Evolutionary conservation across 2,113 vertebrate species (phyloP).

Genomic region (Montifringilla adamsi): DNA sequence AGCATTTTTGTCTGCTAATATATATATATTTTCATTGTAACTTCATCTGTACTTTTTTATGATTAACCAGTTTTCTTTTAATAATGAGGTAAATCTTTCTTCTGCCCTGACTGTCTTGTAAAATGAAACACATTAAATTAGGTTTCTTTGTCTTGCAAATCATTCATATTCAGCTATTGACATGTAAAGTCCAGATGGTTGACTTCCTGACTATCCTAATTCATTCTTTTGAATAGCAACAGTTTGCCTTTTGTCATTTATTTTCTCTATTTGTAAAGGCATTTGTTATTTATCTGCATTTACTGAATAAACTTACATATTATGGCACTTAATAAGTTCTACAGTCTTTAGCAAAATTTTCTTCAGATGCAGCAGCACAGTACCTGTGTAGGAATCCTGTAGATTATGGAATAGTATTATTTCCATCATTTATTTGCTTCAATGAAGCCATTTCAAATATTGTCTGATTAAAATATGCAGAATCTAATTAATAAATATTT

Average conservation of each 20-base stretch:
- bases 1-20: neutral
- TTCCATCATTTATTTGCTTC: conserved; percentile 19
- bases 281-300: conserved; percentile 55
- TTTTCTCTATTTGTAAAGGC: conserved; percentile 20
- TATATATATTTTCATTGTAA: neutral
- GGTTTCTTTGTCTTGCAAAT: neutral
- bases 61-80: neutral
- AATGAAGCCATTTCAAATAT: neutral
- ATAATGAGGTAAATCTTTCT: neutral
- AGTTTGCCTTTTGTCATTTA: conserved; percentile 4
- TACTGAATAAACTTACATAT: neutral
- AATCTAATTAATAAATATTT: neutral
- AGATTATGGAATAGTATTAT: neutral
- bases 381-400: neutral
- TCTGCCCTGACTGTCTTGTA: neutral
- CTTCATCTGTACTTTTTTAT: neutral
- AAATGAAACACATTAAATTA: neutral
- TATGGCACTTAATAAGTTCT: conserved; percentile 1
- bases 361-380: neutral
- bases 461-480: neutral
- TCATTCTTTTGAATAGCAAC: neutral
- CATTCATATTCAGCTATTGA: neutral
- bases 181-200: conserved; percentile 8
- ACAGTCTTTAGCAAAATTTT: neutral
- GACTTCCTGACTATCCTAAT: conserved; percentile 38